These are phyloP conservation scores for Liolophura sinensis DNA, from an alignment of 1,140 invertebrate species.

Conservation along the genomic window DNA sequence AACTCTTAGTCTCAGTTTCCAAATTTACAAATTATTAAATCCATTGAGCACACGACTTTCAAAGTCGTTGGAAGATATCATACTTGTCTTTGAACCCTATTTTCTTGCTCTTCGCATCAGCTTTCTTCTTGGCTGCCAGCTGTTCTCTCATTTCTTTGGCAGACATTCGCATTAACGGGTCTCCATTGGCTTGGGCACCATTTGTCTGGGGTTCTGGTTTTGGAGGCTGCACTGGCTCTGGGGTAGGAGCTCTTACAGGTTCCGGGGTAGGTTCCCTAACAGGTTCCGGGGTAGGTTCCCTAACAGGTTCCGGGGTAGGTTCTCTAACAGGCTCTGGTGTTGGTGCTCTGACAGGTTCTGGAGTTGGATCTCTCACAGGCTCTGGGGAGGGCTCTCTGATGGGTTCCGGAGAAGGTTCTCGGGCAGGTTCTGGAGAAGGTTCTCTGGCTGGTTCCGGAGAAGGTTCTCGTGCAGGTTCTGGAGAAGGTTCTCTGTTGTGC, in stretches of 20 bases:
- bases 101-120: conserved; percentile 35
- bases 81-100: conserved; percentile 42
- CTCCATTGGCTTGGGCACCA: conserved; percentile 17
- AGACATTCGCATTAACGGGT: conserved; percentile 27
- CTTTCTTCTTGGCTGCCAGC: conserved; percentile 33
- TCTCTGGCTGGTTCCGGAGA: neutral
- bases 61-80: conserved; percentile 45
- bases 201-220: neutral
- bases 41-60: conserved; percentile 8
- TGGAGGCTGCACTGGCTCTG: conserved; percentile 4
- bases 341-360: neutral
- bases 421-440: neutral
- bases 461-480: too few relatives aligned
- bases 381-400: too few relatives aligned
- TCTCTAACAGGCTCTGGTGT: conserved; percentile 2
- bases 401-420: conserved; percentile 15
- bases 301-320: conserved; percentile 17
- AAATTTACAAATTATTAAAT: too few relatives aligned
- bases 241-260: conserved; percentile 7
- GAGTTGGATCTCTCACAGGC: too few relatives aligned
- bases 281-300: neutral
- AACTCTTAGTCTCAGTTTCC: too few relatives aligned
- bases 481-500: conserved; percentile 5
- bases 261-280: neutral
- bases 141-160: conserved; percentile 49